Evolutionary conservation across 2,113 vertebrate species (phyloP), one percentile per base, ranked within the genome.

Genomic region (Rhizomys pruinosus): DNA sequence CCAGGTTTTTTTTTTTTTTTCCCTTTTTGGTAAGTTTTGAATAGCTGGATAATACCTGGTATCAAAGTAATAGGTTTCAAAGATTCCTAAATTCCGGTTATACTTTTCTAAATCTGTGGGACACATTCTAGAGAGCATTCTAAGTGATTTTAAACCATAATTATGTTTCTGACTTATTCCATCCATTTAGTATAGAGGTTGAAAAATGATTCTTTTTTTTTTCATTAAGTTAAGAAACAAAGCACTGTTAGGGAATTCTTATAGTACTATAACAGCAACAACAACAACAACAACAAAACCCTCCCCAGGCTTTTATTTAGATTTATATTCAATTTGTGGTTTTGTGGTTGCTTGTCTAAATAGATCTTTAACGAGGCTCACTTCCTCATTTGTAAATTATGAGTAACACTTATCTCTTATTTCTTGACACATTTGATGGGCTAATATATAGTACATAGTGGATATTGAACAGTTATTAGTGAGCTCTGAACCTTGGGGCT

Each of bases 61-160:
- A 27, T 78, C 64, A 86, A 59, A 94, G 42, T 86, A 79, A 74
- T 20, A 64, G 19, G 17, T 91, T 94, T 92, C 84, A 87, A 57
- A 69, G 63, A 80, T 89, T 78, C 42, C 17, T 16, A 25, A 80
- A 37, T 92, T 92, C 39, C 68, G n/a, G 8, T 90, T 63, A 8
- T 82, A 64, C 37, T 88, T 90, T 76, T 90, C 16, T 9, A 79
- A 23, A 85, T 90, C 77, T 88, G 7, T 96, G 32, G 39, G 77
- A 52, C n/a, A 64, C 87, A 34, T 74, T 2, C 17, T 86, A n/a
- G 72, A 79, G 63, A 73, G 22, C 47, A 74, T 92, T 69, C 20
- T 85, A 74, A 71, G 25, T 68, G 47, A 81, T 9, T 84, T 93
- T 74, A 37, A n/a, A 57, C 57, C 17, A 44, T 90, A 72, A 59